Base-by-base conservation (phyloP, 2,797 vertebrate species). In the Myoxocephalus aenaeus region DNA sequence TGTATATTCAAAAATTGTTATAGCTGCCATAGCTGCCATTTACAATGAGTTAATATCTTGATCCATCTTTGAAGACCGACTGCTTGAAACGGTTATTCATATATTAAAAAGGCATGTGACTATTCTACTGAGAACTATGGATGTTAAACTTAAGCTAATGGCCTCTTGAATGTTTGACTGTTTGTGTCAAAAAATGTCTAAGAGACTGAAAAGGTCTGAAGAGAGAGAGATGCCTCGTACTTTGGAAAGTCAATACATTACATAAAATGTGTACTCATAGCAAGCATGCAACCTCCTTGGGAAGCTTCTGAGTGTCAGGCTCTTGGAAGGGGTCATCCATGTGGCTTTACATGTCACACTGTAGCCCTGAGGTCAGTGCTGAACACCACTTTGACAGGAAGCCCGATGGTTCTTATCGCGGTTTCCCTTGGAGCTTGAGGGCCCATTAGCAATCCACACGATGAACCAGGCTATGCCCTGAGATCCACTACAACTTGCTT, bases 301-400 rank as follows among this genome's bases (percentile, higher is more conserved):
- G n/a, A 79, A 44, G 65, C 58, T 34, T 70, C n/a, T 15, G 10
- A 63, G 56, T 20, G 25, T 68, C 34, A 13, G 63, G 57, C 46
- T 75, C 36, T 71, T 72, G 58, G 44, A 75, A 54, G 65, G 63
- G 78, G 74, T 75, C 64, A 73, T 86, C 62, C 70, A 25, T 58
- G 70, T 63, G 75, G 73, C 57, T 81, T 53, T 68, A 70, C 72
- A 79, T 70, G 73, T 80, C 71, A 75, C 5, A n/a, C 38, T 77
- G 65, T 5, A 65, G 75, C 76, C 80, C 74, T 66, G 72, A 74
- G 79, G 80, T 87, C 79, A 78, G 77, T 50, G 59, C 73, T 80
- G 77, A 56, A 20, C 72, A 75, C 48, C 13, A 36, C 59, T 73
- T 61, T 59, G 73, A 71, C 77, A 74, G 61, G 48, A 61, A 36